A percentile compares a stretch with the other conserved stretches of the same genome.
Conservation (phyloP, 2,797 vertebrate genomes). For the Gymnothorax javanicus region DNA sequence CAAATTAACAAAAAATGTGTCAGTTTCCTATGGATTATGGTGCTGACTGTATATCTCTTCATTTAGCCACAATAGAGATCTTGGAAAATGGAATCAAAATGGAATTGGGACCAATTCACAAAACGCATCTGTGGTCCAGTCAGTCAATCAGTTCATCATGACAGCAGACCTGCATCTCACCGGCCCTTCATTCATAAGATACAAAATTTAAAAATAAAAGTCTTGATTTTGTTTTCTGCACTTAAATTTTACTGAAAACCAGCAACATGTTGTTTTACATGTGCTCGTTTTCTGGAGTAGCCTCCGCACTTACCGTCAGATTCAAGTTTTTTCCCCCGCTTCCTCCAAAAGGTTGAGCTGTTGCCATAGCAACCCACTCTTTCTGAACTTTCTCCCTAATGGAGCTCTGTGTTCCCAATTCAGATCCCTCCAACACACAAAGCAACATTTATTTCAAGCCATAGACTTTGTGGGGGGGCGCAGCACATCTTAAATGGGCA, state of each 20-base stretch:
- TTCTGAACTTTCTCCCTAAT: slow-evolving; percentile 53
- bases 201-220: background rate
- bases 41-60: too few relatives aligned
- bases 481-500: background rate
- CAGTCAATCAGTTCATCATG: background rate
- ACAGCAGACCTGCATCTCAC: background rate
- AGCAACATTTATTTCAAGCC: slow-evolving; percentile 63
- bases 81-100: too few relatives aligned
- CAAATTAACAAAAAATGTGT: too few relatives aligned
- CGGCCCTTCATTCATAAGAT: background rate
- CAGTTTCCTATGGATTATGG: too few relatives aligned
- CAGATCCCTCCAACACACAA: slow-evolving; percentile 60
- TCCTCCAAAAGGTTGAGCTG: slow-evolving; percentile 43
- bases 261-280: background rate
- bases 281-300: background rate
- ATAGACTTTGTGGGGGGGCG: slow-evolving; percentile 16
- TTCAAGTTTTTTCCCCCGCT: background rate
- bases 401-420: slow-evolving; percentile 40
- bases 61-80: too few relatives aligned
- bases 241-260: background rate
- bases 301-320: background rate
- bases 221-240: background rate
- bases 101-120: background rate
- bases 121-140: background rate
- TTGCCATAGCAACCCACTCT: slow-evolving; percentile 54